Evolutionary conservation across 1,140 invertebrate genomes (phyloP).

Genomic region (Ruditapes philippinarum): DNA sequence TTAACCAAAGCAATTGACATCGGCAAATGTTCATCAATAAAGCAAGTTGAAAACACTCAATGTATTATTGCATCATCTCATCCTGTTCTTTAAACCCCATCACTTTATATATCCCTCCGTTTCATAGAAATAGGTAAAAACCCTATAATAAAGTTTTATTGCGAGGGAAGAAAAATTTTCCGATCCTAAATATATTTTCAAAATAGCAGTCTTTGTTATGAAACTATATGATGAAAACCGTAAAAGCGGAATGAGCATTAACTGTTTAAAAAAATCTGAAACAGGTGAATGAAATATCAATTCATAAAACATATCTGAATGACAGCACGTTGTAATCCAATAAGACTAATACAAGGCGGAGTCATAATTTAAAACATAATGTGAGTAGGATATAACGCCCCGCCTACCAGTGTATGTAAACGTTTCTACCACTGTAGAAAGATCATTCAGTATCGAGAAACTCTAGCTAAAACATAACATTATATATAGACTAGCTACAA

Average conservation of each 20-base stretch:
- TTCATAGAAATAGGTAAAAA: not conserved
- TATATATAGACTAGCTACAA: not conserved
- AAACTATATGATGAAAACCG: not conserved
- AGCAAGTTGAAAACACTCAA: not conserved
- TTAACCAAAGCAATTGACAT: not conserved
- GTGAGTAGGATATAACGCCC: not conserved
- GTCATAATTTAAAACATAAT: not conserved
- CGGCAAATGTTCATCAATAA: not conserved
- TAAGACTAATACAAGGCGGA: not conserved
- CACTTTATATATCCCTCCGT: not conserved
- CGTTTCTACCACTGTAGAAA: not conserved
- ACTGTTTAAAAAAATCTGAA: not conserved
- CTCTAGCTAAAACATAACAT: not conserved
- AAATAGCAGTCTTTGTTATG: slow-evolving; percentile 5
- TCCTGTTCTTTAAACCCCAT: not conserved
- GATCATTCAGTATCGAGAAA: not conserved
- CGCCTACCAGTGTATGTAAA: not conserved
- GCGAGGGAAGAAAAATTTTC: not conserved
- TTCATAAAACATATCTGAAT: not conserved
- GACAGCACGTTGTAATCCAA: not conserved
- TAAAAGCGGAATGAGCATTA: not conserved
- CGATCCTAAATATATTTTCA: not conserved
- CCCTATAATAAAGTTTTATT: not conserved
- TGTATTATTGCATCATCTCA: not conserved
- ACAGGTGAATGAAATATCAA: not conserved